Conservation (phyloP, 2,797 vertebrate genomes). For the Chromis chromis region DNA sequence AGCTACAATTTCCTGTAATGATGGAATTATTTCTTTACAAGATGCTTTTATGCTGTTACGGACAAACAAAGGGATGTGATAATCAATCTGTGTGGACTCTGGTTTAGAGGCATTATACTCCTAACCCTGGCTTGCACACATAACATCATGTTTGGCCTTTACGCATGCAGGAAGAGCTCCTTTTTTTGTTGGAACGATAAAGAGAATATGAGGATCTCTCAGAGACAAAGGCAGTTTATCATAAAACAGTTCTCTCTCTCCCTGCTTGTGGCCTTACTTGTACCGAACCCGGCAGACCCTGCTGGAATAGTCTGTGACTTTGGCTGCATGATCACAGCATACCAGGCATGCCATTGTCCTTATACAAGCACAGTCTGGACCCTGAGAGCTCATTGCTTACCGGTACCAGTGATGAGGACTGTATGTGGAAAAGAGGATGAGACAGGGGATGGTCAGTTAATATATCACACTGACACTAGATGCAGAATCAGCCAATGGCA, state of each 20-base stretch:
- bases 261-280: slow-evolving; percentile 44
- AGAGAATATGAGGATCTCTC: slow-evolving; percentile 37
- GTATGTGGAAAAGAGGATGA: slow-evolving; percentile 39
- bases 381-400: slow-evolving; percentile 59
- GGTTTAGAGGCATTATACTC: slow-evolving; percentile 33
- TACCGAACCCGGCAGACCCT: slow-evolving; percentile 41
- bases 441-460: slow-evolving; percentile 46
- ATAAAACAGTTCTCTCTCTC: neutral
- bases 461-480: slow-evolving; percentile 34
- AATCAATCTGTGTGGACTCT: slow-evolving; percentile 52
- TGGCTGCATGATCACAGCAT: slow-evolving; percentile 72
- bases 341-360: slow-evolving; percentile 80
- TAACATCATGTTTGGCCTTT: slow-evolving; percentile 21
- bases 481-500: slow-evolving; percentile 30
- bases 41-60: slow-evolving; percentile 70
- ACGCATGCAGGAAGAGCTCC: slow-evolving; percentile 1
- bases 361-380: slow-evolving; percentile 66
- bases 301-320: slow-evolving; percentile 69
- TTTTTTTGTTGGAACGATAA: slow-evolving; percentile 22
- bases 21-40: slow-evolving; percentile 75
- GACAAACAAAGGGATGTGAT: slow-evolving; percentile 70
- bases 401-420: slow-evolving; percentile 60
- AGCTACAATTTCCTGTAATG: slow-evolving; percentile 81
- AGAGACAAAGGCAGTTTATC: slow-evolving; percentile 3
- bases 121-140: slow-evolving; percentile 30